Base-by-base conservation (phyloP, 2,797 vertebrate genomes). In the Pelobates cultripes region DNA sequence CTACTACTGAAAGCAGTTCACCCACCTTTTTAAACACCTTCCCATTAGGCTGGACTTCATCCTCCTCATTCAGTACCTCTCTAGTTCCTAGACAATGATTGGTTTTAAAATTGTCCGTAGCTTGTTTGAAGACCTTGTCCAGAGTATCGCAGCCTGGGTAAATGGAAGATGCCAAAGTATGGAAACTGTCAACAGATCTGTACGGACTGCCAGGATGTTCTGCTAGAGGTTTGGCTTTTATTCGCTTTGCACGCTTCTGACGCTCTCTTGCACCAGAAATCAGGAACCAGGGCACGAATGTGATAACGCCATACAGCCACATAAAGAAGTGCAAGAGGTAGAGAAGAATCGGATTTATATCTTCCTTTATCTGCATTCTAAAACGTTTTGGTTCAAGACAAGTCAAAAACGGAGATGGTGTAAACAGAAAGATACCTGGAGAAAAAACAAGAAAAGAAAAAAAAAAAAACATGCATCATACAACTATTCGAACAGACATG, bases 21-120 rank as follows among this genome's bases (percentile, higher is more conserved):
- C 88, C 80, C 90, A 99, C 97, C 97, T 99, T 99, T 84, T 97
- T 98, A 91, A 98, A 98, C 86, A 98, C 87, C 87, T 95, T 97
- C 73, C 97, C 97, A 7, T 96, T 97, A 60, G 92, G 93, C 79
- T 97, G 97, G 15, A 89, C 87, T 92, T 98, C 97, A 68, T 98
- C 97, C 87, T 98, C 96, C 85, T 98, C 96, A 42, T 92, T 96
- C 74, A 99, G 91, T 85, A 99, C 84, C 89, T 97, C 95, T 79
- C 97, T 94, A 0, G 96, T 97, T 75, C 97, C 97, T 69, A 99
- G 88, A 63, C 97, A 97, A 61, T 94, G 93, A 86, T 90, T 94
- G 85, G 92, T 84, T 42, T 94, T 94, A 86, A 94, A 97, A 84
- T 93, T 94, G 3, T 69, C 89, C 82, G 90, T 94, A 3, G 96